These are phyloP conservation scores for Eptesicus fuscus DNA, from an alignment of 2,113 vertebrate species.

Conservation along the genomic window DNA sequence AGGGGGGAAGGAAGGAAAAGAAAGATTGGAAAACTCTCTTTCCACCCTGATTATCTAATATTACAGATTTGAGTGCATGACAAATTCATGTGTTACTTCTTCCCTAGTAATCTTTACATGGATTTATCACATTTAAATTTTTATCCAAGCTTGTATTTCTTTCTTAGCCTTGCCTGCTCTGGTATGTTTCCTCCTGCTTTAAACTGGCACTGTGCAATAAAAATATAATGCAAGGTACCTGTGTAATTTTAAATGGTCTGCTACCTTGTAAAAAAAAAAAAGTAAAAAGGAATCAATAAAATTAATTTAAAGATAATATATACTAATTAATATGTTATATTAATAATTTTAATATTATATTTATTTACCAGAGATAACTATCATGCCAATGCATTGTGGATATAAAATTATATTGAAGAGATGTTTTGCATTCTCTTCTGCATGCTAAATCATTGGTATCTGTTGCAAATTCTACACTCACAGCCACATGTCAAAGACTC, in stretches of 20 bases:
- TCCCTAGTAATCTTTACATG: background rate
- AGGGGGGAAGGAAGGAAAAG: rapidly evolving
- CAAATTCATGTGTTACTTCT: background rate
- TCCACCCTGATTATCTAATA: background rate
- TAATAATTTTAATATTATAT: background rate
- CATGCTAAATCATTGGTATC: background rate
- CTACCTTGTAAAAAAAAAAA: background rate
- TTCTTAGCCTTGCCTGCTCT: background rate
- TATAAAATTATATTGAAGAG: background rate
- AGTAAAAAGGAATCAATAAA: background rate
- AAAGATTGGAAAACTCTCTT: background rate
- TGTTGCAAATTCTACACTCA: background rate
- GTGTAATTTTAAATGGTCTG: background rate
- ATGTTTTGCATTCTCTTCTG: background rate
- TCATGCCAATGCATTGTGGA: background rate
- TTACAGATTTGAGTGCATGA: background rate
- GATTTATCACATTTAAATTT: background rate
- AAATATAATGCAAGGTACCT: background rate
- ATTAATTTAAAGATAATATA: background rate
- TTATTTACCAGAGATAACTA: background rate
- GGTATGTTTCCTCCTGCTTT: background rate
- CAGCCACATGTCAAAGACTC: background rate
- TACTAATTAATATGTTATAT: background rate
- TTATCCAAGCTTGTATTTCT: background rate
- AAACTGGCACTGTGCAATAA: background rate